Base-by-base conservation (phyloP, 2,888 invertebrate genomes). In the Rutpela maculata region DNA sequence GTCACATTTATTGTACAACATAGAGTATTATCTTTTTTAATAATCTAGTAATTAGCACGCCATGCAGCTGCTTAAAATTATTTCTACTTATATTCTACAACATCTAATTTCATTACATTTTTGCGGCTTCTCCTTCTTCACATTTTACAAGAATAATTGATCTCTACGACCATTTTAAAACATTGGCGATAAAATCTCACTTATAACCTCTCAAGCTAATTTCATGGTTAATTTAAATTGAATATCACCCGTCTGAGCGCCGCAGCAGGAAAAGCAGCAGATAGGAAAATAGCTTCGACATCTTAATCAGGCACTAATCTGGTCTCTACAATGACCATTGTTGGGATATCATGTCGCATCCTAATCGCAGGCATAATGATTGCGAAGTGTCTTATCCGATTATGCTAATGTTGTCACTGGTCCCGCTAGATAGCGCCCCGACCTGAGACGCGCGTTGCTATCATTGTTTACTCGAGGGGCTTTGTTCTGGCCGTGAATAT, bases 401-500 rank as follows among this genome's bases (percentile, higher is more conserved):
- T 89, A 89, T 89, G 89, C 87, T 88, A 89, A 89, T 89, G 86
- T 86, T 84, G 84, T 83, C 85, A 84, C 88, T 89, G 88, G 86
- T 85, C 83, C 85, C 85, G 85, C 83, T 85, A 89, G 89, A 89
- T 89, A 89, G 87, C 84, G 85, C 82, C 82, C 81, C 82, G 80
- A 81, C 80, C 81, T 81, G 76, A 79, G 78, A 80, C 79, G 75
- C 80, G 76, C 81, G 80, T 85, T 85, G 85, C 86, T 84, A 86
- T 87, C 87, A 87, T 88, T 89, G 89, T 89, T 89, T 89, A 88
- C 89, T 87, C 86, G 85, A 82, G 86, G 80, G 85, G 88, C 88
- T 89, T 89, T 89, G 88, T 88, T 87, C 87, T 84, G 85, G 83
- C 86, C 87, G 87, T 89, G 89, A 89, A 89, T 89, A 89, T 89